Evolutionary conservation across 2,113 vertebrate species (phyloP).

Genomic region (Isichthys henryi): DNA sequence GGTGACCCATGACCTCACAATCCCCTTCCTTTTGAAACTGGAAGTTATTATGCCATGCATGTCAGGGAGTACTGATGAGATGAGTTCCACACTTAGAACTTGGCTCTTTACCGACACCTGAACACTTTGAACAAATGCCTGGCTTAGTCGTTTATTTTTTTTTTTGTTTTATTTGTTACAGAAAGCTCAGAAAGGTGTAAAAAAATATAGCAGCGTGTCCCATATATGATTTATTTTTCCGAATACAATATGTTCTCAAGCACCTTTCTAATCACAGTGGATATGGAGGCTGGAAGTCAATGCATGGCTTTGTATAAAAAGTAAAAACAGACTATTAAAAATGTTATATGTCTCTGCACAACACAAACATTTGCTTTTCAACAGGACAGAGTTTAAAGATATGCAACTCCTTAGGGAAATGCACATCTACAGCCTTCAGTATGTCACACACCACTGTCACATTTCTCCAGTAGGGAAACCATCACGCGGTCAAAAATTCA

Average conservation of each 20-base stretch:
- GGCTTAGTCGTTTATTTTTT: background rate
- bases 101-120: background rate
- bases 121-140: background rate
- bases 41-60: background rate
- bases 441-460: conserved; percentile 2
- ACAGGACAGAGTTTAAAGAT: background rate
- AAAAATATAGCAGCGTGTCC: background rate
- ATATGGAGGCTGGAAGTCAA: background rate
- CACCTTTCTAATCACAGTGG: background rate
- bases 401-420: background rate
- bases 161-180: background rate
- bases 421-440: background rate
- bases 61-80: background rate
- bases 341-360: background rate
- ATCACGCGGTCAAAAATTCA: background rate
- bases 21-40: background rate
- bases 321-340: background rate
- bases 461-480: conserved; percentile 1
- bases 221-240: background rate
- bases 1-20: background rate
- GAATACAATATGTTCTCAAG: background rate
- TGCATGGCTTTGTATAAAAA: background rate
- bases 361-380: background rate
- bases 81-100: background rate
- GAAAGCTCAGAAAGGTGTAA: background rate